Evolutionary conservation across 2,888 invertebrate species (phyloP).

Genomic region (Lepidocyrtoides sp.): DNA sequence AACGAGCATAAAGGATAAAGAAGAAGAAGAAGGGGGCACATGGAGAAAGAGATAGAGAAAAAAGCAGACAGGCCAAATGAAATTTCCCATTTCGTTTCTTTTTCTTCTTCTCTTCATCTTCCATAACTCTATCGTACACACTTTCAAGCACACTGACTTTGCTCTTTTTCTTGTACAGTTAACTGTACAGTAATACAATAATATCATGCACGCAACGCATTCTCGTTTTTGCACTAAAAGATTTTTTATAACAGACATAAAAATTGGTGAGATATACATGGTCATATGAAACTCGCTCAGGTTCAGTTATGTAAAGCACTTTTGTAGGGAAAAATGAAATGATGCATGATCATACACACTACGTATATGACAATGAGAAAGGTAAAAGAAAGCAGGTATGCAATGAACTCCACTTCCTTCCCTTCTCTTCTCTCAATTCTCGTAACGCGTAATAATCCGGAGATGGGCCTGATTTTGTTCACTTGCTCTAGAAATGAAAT

Average conservation of each 20-base stretch:
- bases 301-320: too few relatives aligned
- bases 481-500: constrained; percentile 3
- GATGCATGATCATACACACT: constrained; percentile 4
- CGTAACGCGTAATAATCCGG: constrained; percentile 63
- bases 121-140: background rate
- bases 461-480: constrained; percentile 59
- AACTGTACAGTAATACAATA: constrained; percentile 45
- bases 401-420: constrained; percentile 60
- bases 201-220: too few relatives aligned
- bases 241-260: too few relatives aligned
- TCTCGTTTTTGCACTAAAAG: constrained; percentile 16
- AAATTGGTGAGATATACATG: too few relatives aligned
- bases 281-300: background rate
- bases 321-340: constrained; percentile 41
- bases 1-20: background rate
- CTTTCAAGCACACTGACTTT: constrained; percentile 13
- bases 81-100: constrained; percentile 62
- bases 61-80: constrained; percentile 66
- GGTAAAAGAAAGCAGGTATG: constrained; percentile 17
- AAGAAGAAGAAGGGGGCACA: background rate
- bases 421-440: constrained; percentile 19
- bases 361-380: background rate
- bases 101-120: constrained; percentile 21
- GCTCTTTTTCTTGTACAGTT: constrained; percentile 36
- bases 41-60: background rate